Evolutionary conservation across 2,797 vertebrate species (phyloP).

Genomic region (Coendou prehensilis): DNA sequence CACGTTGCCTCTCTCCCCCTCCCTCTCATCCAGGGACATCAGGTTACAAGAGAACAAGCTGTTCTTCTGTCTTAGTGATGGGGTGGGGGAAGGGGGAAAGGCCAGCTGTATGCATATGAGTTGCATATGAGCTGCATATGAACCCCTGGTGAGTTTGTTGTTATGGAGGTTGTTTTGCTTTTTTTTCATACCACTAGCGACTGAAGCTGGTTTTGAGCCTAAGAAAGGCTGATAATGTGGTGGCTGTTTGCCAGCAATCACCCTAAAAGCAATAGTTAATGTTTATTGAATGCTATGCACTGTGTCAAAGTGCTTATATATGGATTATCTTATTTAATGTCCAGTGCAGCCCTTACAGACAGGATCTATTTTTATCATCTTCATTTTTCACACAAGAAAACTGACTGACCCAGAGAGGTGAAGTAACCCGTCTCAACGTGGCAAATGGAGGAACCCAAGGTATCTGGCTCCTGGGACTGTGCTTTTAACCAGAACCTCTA

Average conservation of each 20-base stretch:
- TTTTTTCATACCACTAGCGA: conserved; percentile 38
- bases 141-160: conserved; percentile 66
- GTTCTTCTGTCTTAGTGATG: conserved; percentile 80
- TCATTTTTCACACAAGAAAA: conserved; percentile 73
- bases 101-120: conserved; percentile 79
- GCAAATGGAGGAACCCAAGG: conserved; percentile 31
- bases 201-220: conserved; percentile 60
- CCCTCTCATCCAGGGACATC: conserved; percentile 79
- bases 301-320: conserved; percentile 60
- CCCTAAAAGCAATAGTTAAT: conserved; percentile 60
- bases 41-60: conserved; percentile 81
- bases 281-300: conserved; percentile 44
- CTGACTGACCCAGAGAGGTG: not conserved
- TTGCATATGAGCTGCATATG: conserved; percentile 74
- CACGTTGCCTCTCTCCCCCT: conserved; percentile 65
- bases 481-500: conserved; percentile 39
- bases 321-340: conserved; percentile 61
- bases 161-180: conserved; percentile 57
- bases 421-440: conserved; percentile 55
- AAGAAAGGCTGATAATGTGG: conserved; percentile 37
- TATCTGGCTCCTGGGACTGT: conserved; percentile 12
- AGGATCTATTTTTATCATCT: conserved; percentile 72
- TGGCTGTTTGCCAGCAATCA: conserved; percentile 56
- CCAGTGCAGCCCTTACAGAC: conserved; percentile 49
- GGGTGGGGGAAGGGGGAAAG: conserved; percentile 52